Conservation (phyloP, 92 coral and sea anemone species). For the Nematostella vectensis region DNA sequence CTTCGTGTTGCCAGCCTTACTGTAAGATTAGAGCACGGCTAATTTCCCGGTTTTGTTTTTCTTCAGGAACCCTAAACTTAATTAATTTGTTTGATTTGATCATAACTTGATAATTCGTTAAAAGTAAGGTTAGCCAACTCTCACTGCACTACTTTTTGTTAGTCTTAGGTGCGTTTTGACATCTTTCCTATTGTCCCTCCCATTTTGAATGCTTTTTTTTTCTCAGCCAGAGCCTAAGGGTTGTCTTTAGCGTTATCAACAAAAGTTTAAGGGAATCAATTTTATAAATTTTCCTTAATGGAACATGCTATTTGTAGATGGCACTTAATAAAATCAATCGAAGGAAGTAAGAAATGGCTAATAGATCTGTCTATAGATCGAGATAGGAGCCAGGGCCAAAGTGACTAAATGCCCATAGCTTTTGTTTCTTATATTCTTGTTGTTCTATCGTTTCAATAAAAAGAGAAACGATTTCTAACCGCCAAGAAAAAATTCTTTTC, state of each 20-base stretch:
- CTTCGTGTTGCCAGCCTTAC: too few relatives aligned
- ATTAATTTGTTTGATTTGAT: not conserved
- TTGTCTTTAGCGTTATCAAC: not conserved
- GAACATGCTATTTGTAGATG: slow-evolving; percentile 9
- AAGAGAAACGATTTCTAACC: not conserved
- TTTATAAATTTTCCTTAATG: not conserved
- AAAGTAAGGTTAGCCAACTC: not conserved
- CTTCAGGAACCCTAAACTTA: not conserved
- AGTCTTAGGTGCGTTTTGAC: not conserved
- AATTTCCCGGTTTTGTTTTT: too few relatives aligned
- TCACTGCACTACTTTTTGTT: not conserved
- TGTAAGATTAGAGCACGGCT: not conserved
- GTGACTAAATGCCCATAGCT: not conserved
- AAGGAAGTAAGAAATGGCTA: slow-evolving; percentile 3
- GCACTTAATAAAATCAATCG: slow-evolving; percentile 7
- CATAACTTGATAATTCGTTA: not conserved
- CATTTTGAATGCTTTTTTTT: not conserved
- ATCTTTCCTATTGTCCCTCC: not conserved
- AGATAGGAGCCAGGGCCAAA: not conserved
- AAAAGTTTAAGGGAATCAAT: slow-evolving; percentile 1
- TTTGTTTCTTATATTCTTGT: not conserved
- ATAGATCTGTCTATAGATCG: not conserved
- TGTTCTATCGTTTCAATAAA: not conserved
- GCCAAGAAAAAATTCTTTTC: not conserved
- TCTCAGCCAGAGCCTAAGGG: not conserved